Conservation (phyloP, 2,797 vertebrate species). For the Semotilus atromaculatus region DNA sequence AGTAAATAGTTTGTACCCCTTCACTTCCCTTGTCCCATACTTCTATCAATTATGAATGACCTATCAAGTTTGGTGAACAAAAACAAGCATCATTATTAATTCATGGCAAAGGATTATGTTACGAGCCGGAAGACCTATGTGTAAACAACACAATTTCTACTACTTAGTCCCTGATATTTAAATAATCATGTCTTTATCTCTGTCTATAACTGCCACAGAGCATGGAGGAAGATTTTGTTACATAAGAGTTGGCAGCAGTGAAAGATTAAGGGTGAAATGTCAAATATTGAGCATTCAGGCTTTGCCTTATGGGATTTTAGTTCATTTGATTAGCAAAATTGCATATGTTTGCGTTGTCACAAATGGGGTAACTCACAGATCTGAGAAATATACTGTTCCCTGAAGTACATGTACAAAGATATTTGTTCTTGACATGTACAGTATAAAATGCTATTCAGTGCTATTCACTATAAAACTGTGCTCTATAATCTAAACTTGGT, state of each 20-base stretch:
- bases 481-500: background rate
- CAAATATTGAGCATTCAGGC: background rate
- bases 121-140: constrained; percentile 42
- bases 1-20: background rate
- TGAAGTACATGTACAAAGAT: background rate
- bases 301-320: background rate
- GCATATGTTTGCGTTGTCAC: background rate
- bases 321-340: background rate
- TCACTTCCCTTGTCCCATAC: constrained; percentile 7
- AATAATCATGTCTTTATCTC: constrained; percentile 56
- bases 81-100: constrained; percentile 52
- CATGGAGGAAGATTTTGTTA: constrained; percentile 16
- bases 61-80: constrained; percentile 72
- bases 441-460: background rate
- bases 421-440: background rate
- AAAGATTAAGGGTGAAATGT: background rate
- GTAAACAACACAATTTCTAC: constrained; percentile 44
- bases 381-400: background rate
- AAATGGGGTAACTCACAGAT: background rate
- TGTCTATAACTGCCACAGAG: background rate
- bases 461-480: background rate
- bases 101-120: constrained; percentile 36
- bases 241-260: background rate
- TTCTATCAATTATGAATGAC: constrained; percentile 73
- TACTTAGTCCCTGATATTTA: constrained; percentile 48